Base-by-base conservation (phyloP, 2,888 invertebrate species). In the Apodemia mormo region DNA sequence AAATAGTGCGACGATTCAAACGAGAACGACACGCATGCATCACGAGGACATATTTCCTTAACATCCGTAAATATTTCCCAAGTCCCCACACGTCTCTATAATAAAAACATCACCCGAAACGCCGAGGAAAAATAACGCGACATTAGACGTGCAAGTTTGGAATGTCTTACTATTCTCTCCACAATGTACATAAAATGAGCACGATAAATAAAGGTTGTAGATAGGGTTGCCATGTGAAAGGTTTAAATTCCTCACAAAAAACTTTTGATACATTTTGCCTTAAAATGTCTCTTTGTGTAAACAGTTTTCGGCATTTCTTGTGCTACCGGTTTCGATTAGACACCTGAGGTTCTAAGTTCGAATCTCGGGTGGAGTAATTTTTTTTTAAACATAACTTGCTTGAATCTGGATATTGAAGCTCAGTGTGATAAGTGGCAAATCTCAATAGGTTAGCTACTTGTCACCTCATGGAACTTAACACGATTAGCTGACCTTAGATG, bases 81-180 rank as follows among this genome's bases (percentile, higher is more conserved):
- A 84, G 82, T 80, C 85, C 81, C 81, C 81, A 84, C 88, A 86
- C 88, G 88, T 86, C 86, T 86, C 88, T 86, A 88, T 90, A 90
- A 92, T 91, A 92, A 90, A 90, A 92, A 89, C 88, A 90, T 90
- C 90, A 87, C 84, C 82, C 83, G 80, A 79, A 74, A 78, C 76
- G 77, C 75, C 78, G 68, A 76, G 77, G 78, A 81, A 82, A 86
- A 85, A 86, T 85, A 84, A 83, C 82, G 83, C 78, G 79, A 83
- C 86, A 88, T 88, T 87, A 89, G 85, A 82, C 84, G 80, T 86
- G 89, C 90, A 91, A 90, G 86, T 90, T 88, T 83, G 80, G 85
- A 82, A 86, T 83, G 84, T 74, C 70, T 68, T 71, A 73, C 74
- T 72, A 75, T 75, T 73, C 65, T 65, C 71, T 71, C 64, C 71